Conservation (phyloP, 2,888 invertebrate species). For the Hydroisotoma schaefferi region DNA sequence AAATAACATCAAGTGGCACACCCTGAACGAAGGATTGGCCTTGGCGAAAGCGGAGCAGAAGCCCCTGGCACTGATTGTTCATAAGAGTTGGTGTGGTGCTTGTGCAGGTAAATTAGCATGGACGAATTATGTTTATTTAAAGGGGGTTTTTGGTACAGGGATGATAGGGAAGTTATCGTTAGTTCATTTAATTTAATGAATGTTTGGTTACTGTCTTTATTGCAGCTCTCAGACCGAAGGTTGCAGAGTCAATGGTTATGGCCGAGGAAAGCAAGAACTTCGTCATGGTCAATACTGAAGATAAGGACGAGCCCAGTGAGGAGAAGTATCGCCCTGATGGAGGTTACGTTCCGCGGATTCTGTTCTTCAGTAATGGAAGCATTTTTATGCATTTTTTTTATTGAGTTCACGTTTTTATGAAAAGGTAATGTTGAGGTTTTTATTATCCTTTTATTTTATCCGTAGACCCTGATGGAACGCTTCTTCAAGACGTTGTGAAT, state of each 20-base stretch:
- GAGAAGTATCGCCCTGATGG: slow-evolving; percentile 62
- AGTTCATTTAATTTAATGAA: not conserved
- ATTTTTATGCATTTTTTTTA: not conserved
- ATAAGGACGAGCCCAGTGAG: slow-evolving; percentile 59
- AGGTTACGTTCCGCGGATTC: slow-evolving; percentile 64
- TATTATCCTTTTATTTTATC: not conserved
- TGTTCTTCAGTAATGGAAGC: slow-evolving; percentile 58
- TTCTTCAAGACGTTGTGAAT: slow-evolving; percentile 60
- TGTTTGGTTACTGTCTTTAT: slow-evolving; percentile 10
- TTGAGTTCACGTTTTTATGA: not conserved
- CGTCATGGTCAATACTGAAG: slow-evolving; percentile 64
- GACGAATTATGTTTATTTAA: not conserved
- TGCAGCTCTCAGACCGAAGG: slow-evolving; percentile 60
- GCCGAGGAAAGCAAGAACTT: slow-evolving; percentile 61
- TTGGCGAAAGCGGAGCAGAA: slow-evolving; percentile 52
- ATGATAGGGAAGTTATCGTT: not conserved
- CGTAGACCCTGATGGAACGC: slow-evolving; percentile 56
- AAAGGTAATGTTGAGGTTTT: not conserved
- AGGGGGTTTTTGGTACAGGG: not conserved
- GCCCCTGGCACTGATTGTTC: slow-evolving; percentile 64
- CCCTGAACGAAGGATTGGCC: slow-evolving; percentile 42
- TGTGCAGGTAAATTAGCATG: slow-evolving; percentile 56
- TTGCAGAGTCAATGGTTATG: slow-evolving; percentile 60
- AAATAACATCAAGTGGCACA: slow-evolving; percentile 46
- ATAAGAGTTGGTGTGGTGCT: slow-evolving; percentile 65